Conservation (phyloP, 2,113 vertebrate species). For the Nothoprocta perdicaria region DNA sequence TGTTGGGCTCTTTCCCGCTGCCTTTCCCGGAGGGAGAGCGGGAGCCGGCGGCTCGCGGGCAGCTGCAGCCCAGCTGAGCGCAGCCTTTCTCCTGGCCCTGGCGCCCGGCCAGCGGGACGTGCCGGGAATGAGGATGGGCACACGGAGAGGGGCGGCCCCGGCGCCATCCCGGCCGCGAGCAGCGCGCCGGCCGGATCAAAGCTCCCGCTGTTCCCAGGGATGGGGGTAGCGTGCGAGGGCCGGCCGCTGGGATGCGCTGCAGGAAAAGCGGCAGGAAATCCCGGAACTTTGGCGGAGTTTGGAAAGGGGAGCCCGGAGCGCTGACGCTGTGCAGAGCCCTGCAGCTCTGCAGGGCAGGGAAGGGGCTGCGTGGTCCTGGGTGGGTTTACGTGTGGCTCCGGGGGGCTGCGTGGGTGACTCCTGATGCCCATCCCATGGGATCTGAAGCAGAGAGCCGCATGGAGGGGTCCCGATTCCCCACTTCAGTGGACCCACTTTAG, state of each 20-base stretch:
- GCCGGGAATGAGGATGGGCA: conserved; percentile 55
- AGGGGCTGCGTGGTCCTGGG: not conserved
- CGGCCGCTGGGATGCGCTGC: too few species aligned
- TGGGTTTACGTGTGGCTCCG: not conserved
- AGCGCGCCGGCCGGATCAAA: too few species aligned
- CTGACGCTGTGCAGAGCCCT: not conserved
- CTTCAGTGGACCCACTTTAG: not conserved
- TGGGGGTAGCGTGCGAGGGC: too few species aligned
- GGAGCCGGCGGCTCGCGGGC: not conserved
- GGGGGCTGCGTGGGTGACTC: too few species aligned
- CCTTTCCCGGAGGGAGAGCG: too few species aligned
- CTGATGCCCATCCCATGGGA: too few species aligned
- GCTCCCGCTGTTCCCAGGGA: too few species aligned
- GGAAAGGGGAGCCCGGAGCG: not conserved
- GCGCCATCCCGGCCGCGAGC: too few species aligned
- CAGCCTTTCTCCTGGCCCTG: conserved; percentile 29
- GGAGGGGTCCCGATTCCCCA: too few species aligned
- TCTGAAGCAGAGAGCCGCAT: too few species aligned
- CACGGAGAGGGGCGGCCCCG: not conserved
- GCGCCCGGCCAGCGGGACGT: conserved; percentile 18
- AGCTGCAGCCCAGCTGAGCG: conserved; percentile 64
- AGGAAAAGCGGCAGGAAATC: too few species aligned
- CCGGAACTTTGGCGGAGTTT: not conserved
- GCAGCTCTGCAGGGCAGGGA: not conserved
- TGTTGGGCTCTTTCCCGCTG: too few species aligned